Evolutionary conservation across 1,140 invertebrate species (phyloP), one percentile per base, ranked within the genome.

Genomic region (Ephestia elutella): DNA sequence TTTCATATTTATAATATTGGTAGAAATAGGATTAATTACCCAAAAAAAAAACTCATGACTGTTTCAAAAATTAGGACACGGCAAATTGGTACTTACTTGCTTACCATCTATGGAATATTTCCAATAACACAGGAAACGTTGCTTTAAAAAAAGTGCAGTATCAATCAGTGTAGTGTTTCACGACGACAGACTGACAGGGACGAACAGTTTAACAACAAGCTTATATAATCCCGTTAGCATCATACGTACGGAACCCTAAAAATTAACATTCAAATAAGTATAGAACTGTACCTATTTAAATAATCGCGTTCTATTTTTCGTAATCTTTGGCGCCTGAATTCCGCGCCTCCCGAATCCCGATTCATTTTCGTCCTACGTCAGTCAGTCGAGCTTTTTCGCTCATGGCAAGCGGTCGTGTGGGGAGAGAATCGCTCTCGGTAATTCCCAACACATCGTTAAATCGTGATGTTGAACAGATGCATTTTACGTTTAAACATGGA

Each of bases 341-440:
- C 49, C 19, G 13, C 20, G 19, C 48, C 18, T 19, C 49, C 49
- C n/a, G n/a, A n/a, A n/a, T n/a, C n/a, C n/a, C 49, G 19, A 4
- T 50, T 19, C 18, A 17, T 18, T 49, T 8, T n/a, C n/a, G n/a
- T n/a, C n/a, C n/a, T 18, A n/a, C 7, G 48, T 49, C 7, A 61
- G 63, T 62, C 69, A 76, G 73, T 76, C 60, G 65, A 56, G 71
- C 70, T 58, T 65, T 25, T 56, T 19, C 62, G 65, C 57, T 60
- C 67, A 53, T 66, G 30, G 28, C 2, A 58, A 32, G 10, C 19
- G 30, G 62, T 20, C 50, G 73, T 71, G 25, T 20, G 13, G 13
- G 5, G 1, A n/a, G 11, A 25, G 17, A 32, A 44, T 21, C 50
- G 38, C 15, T 17, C 19, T 32, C 5, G 25, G 5, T 10, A 54